These are phyloP conservation scores for Atta texana DNA, from an alignment of 1,140 invertebrate genomes.

Conservation along the genomic window DNA sequence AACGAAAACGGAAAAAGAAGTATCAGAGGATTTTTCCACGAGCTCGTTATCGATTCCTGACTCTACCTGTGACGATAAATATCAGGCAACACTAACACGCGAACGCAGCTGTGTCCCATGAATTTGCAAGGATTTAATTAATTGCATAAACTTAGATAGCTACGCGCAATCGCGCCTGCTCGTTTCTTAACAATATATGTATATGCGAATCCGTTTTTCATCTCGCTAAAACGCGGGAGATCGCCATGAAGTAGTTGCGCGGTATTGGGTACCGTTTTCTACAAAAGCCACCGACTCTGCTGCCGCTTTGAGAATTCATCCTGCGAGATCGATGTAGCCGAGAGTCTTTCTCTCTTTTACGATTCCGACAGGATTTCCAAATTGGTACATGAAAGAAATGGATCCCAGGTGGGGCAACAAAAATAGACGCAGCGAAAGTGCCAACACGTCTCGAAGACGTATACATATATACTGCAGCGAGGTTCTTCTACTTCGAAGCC, in stretches of 20 bases:
- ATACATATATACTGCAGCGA: neutral
- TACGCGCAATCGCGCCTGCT: constrained; percentile 65
- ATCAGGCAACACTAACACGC: constrained; percentile 14
- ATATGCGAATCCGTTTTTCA: neutral
- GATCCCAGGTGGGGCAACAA: constrained; percentile 50
- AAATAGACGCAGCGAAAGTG: constrained; percentile 42
- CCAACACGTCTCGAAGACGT: constrained; percentile 41
- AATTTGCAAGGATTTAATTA: constrained; percentile 73
- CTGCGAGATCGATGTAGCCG: constrained; percentile 54
- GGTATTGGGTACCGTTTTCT: neutral
- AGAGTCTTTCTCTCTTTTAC: constrained; percentile 35
- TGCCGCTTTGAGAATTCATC: constrained; percentile 35
- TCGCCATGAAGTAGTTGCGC: neutral
- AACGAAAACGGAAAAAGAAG: constrained; percentile 13
- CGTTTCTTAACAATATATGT: neutral
- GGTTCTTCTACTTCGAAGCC: neutral
- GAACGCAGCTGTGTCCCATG: neutral
- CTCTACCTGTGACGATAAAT: constrained; percentile 22
- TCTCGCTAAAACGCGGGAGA: constrained; percentile 7
- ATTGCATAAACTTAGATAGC: constrained; percentile 69
- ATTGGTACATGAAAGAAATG: constrained; percentile 61
- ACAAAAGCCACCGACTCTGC: neutral
- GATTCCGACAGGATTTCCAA: constrained; percentile 49
- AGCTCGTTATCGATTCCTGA: constrained; percentile 65
- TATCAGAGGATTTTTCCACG: constrained; percentile 43